A percentile compares a stretch with the other conserved stretches of the same genome.
Conservation (phyloP, 2,113 vertebrate genomes). For the Blennius ocellaris region DNA sequence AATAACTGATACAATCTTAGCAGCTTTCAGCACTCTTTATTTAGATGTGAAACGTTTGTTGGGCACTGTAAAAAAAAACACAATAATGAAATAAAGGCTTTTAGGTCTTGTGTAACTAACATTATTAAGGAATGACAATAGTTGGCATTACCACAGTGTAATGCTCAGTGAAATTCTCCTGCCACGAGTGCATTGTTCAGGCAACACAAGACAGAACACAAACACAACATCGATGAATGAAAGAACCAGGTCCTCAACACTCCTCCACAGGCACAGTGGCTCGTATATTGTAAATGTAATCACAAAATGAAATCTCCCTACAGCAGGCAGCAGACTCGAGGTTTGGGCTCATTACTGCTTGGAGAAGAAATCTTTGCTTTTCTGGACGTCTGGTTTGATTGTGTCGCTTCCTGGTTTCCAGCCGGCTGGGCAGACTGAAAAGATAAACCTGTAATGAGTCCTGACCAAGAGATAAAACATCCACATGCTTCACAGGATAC, state of each 20-base stretch:
- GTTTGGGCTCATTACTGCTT: constrained; percentile 86
- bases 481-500: not conserved
- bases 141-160: constrained; percentile 20
- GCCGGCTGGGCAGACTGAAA: constrained; percentile 96
- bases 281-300: constrained; percentile 59
- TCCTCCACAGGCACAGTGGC: constrained; percentile 44
- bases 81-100: not conserved
- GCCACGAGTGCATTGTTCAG: constrained; percentile 27
- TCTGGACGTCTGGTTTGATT: constrained; percentile 95
- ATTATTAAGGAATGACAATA: constrained; percentile 18
- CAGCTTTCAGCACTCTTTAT: constrained; percentile 21
- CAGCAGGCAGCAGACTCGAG: constrained; percentile 61
- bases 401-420: constrained; percentile 99
- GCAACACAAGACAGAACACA: constrained; percentile 28
- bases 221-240: constrained; percentile 11
- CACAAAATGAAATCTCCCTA: constrained; percentile 58
- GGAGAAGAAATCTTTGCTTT: constrained; percentile 97
- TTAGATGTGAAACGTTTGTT: constrained; percentile 6
- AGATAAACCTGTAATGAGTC: constrained; percentile 68
- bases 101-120: constrained; percentile 18
- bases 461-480: constrained; percentile 17
- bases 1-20: not conserved
- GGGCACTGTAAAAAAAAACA: constrained; percentile 15
- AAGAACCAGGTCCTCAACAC: constrained; percentile 18
- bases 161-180: constrained; percentile 35